Percentiles rank a stretch among this genome's conserved stretches.
phyloP scores from a whole-genome alignment of 2,888 invertebrate genomes.

The Drosophila heteroneura region DNA sequence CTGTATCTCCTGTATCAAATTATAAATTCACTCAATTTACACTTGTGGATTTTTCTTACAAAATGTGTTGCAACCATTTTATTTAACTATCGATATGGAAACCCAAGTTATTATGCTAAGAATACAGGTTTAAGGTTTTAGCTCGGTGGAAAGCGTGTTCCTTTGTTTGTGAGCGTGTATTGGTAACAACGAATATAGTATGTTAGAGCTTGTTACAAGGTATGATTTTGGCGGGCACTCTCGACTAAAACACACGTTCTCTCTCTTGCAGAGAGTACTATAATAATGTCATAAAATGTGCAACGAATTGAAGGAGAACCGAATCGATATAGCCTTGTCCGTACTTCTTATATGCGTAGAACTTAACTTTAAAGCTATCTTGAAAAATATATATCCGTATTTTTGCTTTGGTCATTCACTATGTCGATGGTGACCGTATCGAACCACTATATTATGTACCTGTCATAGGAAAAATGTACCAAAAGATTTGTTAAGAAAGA shows the following conservation, averaged over 20 bases:
- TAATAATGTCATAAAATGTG: background rate
- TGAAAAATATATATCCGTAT: no score
- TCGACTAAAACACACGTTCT: background rate
- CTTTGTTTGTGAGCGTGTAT: background rate
- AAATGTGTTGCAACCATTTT: background rate
- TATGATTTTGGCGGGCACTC: background rate
- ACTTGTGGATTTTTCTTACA: background rate
- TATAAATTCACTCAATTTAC: constrained; percentile 43
- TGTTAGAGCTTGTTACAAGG: background rate
- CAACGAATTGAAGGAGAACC: background rate
- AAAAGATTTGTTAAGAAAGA: no score
- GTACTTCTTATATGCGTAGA: background rate
- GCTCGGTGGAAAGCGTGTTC: background rate
- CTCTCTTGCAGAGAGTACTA: background rate
- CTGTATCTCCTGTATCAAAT: constrained; percentile 28
- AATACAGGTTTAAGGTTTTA: background rate
- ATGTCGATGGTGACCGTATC: no score
- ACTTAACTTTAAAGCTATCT: no score
- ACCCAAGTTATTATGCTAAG: background rate
- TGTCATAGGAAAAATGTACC: no score
- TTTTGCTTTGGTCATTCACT: no score
- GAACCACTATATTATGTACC: no score
- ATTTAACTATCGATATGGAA: background rate
- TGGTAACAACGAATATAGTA: background rate
- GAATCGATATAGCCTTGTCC: background rate